A percentile compares a stretch with the other conserved stretches of the same genome.
Conservation (phyloP, 2,113 vertebrate genomes). For the Aix galericulata region DNA sequence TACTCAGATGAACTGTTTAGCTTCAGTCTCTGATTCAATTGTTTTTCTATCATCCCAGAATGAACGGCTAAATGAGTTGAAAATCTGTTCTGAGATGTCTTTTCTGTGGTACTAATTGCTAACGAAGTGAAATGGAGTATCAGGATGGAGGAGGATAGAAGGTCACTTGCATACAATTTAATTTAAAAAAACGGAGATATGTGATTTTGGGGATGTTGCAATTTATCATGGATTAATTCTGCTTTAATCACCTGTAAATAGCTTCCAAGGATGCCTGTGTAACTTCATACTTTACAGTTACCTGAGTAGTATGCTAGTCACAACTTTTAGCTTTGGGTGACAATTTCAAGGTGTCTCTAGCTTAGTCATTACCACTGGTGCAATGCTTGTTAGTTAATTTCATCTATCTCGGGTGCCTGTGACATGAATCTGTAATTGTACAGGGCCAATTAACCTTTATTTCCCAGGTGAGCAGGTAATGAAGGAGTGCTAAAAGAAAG, state of each 20-base stretch:
- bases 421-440: not conserved
- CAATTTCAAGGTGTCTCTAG: not conserved
- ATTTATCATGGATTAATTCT: not conserved
- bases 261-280: not conserved
- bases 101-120: not conserved
- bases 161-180: not conserved
- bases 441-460: not conserved
- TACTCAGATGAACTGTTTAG: not conserved
- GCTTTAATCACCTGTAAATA: not conserved
- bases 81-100: slow-evolving; percentile 9
- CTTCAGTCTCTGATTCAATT: not conserved
- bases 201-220: not conserved
- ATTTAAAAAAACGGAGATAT: not conserved
- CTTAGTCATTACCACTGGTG: not conserved
- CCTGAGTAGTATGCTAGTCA: not conserved
- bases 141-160: not conserved
- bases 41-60: slow-evolving; percentile 12
- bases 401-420: not conserved
- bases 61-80: slow-evolving; percentile 18
- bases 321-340: not conserved
- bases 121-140: not conserved
- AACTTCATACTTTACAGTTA: not conserved
- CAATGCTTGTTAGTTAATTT: not conserved
- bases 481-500: not conserved
- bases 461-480: not conserved